A percentile compares a stretch with the other conserved stretches of the same genome.
These are phyloP conservation scores for Hecatera dysodea DNA, from an alignment of 2,888 invertebrate species.

Conservation along the genomic window DNA sequence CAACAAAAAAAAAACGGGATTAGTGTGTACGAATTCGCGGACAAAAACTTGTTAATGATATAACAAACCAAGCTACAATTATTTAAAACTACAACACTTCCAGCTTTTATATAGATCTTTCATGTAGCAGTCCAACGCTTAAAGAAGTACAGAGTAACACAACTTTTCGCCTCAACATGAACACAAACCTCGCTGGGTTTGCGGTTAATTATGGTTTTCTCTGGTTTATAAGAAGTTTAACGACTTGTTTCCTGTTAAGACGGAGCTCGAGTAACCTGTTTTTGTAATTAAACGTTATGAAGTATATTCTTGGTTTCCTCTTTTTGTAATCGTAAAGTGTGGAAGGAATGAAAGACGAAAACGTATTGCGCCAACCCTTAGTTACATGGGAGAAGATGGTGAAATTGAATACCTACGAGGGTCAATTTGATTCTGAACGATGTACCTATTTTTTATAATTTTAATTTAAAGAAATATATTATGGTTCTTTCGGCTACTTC, in stretches of 20 bases:
- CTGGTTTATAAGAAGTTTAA: constrained; percentile 48
- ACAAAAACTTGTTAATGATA: too few species aligned
- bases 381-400: not conserved
- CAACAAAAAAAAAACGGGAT: too few species aligned
- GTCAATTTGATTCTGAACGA: too few species aligned
- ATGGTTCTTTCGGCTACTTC: too few species aligned
- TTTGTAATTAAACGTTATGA: constrained; percentile 32
- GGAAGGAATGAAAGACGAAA: not conserved
- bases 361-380: not conserved
- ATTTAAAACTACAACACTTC: not conserved
- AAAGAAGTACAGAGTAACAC: constrained; percentile 23
- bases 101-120: not conserved
- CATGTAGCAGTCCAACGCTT: not conserved
- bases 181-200: constrained; percentile 32
- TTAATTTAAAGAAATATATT: too few species aligned
- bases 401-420: too few species aligned
- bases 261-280: constrained; percentile 12
- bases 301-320: constrained; percentile 14
- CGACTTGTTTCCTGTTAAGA: constrained; percentile 53
- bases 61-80: not conserved
- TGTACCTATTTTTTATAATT: too few species aligned
- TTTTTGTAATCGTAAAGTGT: constrained; percentile 7
- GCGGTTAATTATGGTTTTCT: constrained; percentile 62
- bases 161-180: constrained; percentile 29
- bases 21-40: too few species aligned